phyloP scores from a whole-genome alignment of 2,113 vertebrate species.

The Cyanoramphus novaezelandiae region DNA sequence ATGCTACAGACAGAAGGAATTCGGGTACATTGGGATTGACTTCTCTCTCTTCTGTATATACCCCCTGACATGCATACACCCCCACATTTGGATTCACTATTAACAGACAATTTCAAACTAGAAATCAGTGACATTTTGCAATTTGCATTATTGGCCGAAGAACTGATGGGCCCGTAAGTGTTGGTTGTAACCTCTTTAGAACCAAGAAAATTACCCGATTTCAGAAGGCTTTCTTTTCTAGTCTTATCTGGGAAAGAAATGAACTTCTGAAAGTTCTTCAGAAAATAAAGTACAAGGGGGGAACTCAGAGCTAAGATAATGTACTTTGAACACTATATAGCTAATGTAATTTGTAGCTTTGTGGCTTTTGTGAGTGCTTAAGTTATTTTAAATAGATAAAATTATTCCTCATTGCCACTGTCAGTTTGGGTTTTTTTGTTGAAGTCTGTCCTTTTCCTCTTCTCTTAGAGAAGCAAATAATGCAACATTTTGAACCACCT shows the following conservation, averaged over 20 bases:
- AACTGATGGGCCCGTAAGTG: background rate
- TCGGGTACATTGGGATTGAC: background rate
- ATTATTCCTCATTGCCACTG: background rate
- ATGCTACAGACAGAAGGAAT: background rate
- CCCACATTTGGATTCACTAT: background rate
- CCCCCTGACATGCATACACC: fast-evolving
- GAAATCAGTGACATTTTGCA: background rate
- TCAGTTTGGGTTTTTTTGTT: background rate
- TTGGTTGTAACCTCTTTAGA: background rate
- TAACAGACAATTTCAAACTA: background rate
- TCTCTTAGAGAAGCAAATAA: background rate
- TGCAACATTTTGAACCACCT: background rate
- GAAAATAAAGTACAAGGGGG: background rate
- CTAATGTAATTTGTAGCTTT: background rate
- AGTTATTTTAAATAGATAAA: background rate
- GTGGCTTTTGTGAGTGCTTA: background rate
- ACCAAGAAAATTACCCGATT: background rate
- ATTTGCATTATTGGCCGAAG: background rate
- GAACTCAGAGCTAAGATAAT: background rate
- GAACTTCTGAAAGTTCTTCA: background rate
- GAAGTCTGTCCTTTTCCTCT: background rate
- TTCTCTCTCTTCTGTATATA: background rate
- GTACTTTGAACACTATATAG: background rate
- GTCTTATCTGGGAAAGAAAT: background rate
- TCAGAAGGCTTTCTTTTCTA: background rate